phyloP scores from a whole-genome alignment of 1,140 invertebrate species.

The Pemphigus obesinymphae region DNA sequence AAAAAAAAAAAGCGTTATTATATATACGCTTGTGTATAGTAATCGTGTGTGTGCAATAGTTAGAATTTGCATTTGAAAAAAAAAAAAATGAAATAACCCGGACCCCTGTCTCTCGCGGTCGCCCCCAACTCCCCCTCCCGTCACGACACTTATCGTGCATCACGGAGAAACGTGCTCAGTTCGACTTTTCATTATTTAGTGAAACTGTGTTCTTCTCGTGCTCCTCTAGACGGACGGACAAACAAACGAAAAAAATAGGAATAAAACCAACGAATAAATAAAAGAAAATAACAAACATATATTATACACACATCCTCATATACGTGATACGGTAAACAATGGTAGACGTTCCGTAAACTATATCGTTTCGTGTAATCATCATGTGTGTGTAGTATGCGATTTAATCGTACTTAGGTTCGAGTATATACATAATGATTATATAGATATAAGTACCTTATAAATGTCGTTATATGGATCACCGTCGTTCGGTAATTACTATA shows the following conservation, averaged over 20 bases:
- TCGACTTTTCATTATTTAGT: constrained; percentile 27
- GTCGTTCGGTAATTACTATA: too few species aligned
- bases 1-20: constrained; percentile 2
- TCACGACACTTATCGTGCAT: constrained; percentile 17
- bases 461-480: too few species aligned
- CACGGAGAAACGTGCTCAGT: constrained; percentile 33
- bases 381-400: too few species aligned
- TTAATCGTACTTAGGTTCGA: too few species aligned
- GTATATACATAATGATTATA: too few species aligned
- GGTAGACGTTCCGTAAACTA: too few species aligned
- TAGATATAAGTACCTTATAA: too few species aligned
- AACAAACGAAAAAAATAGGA: background rate
- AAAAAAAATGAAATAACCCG: constrained; percentile 9
- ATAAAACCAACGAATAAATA: background rate
- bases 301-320: background rate
- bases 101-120: background rate
- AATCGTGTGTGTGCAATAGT: background rate
- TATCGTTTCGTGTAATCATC: too few species aligned
- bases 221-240: background rate
- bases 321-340: too few species aligned
- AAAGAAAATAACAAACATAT: background rate
- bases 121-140: background rate
- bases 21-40: background rate
- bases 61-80: constrained; percentile 38
- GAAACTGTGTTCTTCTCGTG: background rate